Evolutionary conservation across 2,797 vertebrate genomes (phyloP).

Genomic region (Protonibea diacanthus): DNA sequence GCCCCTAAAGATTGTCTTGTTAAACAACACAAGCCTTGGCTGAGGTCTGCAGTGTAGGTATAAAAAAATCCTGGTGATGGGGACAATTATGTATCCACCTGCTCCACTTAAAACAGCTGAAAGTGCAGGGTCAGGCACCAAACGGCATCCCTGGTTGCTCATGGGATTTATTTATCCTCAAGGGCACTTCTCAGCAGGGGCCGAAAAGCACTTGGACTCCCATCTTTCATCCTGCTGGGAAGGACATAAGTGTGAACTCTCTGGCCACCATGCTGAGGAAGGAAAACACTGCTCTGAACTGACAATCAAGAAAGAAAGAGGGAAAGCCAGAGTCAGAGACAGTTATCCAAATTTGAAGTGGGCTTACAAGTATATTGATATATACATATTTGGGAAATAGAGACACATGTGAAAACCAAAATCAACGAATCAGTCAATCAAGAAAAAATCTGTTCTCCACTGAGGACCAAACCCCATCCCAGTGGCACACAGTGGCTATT

Average conservation of each 20-base stretch:
- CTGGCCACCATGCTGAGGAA: conserved; percentile 1
- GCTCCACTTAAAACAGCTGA: conserved; percentile 19
- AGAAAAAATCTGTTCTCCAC: neutral
- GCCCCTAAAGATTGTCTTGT: conserved; percentile 1
- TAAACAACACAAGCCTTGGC: neutral
- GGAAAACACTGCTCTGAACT: neutral
- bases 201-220: conserved; percentile 13
- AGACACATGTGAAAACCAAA: neutral
- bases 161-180: conserved; percentile 4
- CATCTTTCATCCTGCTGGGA: conserved; percentile 7
- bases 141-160: conserved; percentile 5
- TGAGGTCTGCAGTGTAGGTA: neutral
- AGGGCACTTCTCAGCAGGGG: conserved; percentile 20
- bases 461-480: neutral
- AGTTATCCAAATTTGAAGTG: neutral
- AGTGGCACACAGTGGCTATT: neutral
- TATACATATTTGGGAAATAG: neutral
- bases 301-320: neutral
- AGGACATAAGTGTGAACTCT: conserved; percentile 21
- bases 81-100: conserved; percentile 17
- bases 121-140: conserved; percentile 18
- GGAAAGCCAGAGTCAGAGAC: neutral
- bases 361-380: neutral
- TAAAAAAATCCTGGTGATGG: too few species aligned
- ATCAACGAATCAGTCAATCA: conserved; percentile 7